Base-by-base conservation (phyloP, 1,140 invertebrate genomes). In the Euura lappo region DNA sequence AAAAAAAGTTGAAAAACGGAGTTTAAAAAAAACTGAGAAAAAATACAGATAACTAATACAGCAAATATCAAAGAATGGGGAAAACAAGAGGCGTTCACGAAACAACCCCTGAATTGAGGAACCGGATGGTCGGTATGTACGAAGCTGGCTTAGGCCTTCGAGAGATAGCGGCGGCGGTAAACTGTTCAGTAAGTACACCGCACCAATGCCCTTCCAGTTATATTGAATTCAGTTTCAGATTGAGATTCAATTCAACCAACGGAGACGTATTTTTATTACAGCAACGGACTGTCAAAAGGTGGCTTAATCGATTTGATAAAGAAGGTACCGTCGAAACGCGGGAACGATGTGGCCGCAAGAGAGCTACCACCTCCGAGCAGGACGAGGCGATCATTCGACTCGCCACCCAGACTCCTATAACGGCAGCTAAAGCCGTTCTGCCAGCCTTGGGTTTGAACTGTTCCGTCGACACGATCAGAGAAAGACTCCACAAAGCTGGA, bases 41-140 rank as follows among this genome's bases (percentile, higher is more conserved):
- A 28, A 28, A 28, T 28, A 28, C 28, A 28, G 28, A 28, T 28
- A 28, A 28, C 28, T 28, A 1, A 28, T 28, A 28, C 28, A 28
- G 28, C 28, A 28, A 28, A 28, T 28, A 28, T 28, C 28, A 28
- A 67, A 80, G 77, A 76, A 87, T 87, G 85, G 87, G 87, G 0
- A 87, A 88, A 75, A 87, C 84, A 3, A 82, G 87, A 78, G 87
- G 87, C 51, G 85, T 87, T 6, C 85, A 88, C 68, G 87, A 88
- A 76, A 88, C 87, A 6, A 87, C 87, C 44, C 87, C 85, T 6
- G 86, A 88, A 77, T 72, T 88, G 44, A 76, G 87, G 69, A 87
- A 87, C 76, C 83, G 86, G 44, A 88, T 87, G 86, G 85, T 87
- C 2, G 87, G 87, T 66, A 88, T 88, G 87, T 88, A 85, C 66